A percentile compares a stretch with the other conserved stretches of the same genome.
Evolutionary conservation across 2,888 invertebrate genomes (phyloP).

Genomic region (Euplexia lucipara): DNA sequence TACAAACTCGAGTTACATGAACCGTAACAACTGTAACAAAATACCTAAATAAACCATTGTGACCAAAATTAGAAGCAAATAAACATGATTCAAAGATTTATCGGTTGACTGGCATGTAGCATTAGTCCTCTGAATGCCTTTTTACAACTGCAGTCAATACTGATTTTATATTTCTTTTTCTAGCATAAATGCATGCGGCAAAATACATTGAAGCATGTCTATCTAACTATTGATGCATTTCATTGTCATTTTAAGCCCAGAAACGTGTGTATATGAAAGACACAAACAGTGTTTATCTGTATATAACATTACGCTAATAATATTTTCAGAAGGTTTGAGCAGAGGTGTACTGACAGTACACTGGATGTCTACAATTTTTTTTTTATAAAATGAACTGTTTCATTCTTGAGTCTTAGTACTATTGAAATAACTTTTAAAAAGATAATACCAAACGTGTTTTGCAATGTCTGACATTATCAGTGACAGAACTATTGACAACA

Average conservation of each 20-base stretch:
- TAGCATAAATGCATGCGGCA: no score
- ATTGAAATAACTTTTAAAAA: slow-evolving; percentile 5
- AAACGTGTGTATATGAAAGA: not conserved
- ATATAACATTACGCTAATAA: no score
- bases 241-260: not conserved
- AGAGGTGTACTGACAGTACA: not conserved
- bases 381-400: not conserved
- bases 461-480: slow-evolving; percentile 50
- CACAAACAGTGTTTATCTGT: no score
- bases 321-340: no score
- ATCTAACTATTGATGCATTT: not conserved
- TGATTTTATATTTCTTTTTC: no score
- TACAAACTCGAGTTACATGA: slow-evolving; percentile 1
- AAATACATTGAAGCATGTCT: no score
- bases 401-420: no score
- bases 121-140: no score
- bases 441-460: slow-evolving; percentile 52
- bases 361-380: not conserved
- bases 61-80: slow-evolving; percentile 26
- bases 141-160: no score
- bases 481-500: slow-evolving; percentile 44
- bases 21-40: slow-evolving; percentile 48
- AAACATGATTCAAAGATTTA: slow-evolving; percentile 25
- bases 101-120: slow-evolving; percentile 44
- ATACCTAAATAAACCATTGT: slow-evolving; percentile 31